phyloP scores from a whole-genome alignment of 2,797 vertebrate species.

The Falco columbarius region DNA sequence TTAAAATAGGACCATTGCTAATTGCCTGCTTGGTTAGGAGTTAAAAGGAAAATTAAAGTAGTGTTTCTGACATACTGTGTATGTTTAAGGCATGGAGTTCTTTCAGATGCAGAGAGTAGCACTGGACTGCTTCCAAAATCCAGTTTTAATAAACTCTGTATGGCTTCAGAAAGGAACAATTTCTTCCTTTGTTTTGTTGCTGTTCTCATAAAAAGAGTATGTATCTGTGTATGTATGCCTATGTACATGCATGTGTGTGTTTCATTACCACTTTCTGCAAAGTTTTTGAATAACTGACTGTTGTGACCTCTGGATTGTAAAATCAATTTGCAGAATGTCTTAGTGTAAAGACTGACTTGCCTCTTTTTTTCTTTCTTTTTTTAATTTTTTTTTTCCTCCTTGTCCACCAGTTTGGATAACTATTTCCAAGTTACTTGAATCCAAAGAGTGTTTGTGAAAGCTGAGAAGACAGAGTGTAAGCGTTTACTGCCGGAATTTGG shows the following conservation, averaged over 20 bases:
- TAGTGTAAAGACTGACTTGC: neutral
- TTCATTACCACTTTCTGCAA: neutral
- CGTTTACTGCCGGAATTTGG: neutral
- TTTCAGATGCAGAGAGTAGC: neutral
- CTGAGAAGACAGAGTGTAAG: neutral
- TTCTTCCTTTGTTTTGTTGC: neutral
- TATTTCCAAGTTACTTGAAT: neutral
- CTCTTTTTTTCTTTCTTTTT: neutral
- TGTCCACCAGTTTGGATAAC: neutral
- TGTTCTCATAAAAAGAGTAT: neutral
- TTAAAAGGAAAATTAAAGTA: neutral
- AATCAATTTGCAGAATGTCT: neutral
- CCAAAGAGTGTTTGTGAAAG: neutral
- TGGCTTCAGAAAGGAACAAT: neutral
- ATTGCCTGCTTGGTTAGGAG: neutral
- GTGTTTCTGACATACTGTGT: neutral
- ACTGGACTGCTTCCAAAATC: neutral
- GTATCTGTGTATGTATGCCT: neutral
- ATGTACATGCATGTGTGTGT: accelerated
- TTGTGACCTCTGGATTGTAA: neutral
- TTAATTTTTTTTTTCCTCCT: neutral
- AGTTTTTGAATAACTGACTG: neutral
- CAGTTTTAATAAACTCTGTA: neutral
- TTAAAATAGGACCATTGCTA: neutral
- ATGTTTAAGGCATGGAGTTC: neutral